Evolutionary conservation across 92 coral and sea anemone genomes (phyloP), one percentile per base, ranked within the genome.

Genomic region (Umimayanthus kanabou): DNA sequence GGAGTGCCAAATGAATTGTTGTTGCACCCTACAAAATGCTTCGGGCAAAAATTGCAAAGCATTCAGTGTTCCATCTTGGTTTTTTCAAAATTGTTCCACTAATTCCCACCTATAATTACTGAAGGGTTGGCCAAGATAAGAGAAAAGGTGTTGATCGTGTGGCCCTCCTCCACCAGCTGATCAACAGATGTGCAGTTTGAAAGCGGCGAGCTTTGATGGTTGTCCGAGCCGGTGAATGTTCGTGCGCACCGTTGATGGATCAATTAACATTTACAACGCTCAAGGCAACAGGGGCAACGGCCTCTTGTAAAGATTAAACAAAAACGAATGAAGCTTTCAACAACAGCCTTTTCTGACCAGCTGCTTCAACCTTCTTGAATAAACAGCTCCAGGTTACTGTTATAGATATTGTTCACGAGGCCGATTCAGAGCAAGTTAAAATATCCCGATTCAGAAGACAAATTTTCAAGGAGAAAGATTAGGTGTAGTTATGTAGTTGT

Each of bases 241-340:
- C 14, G 64, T n/a, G 18, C 33, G 64, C 30, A 43, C 64, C n/a
- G 82, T 45, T 78, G 82, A 78, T 53, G 67, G 66, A 78, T 78
- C 76, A 72, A 72, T 72, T 43, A 78, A n/a, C 82, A 78, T 45
- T 78, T 78, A 45, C 82, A 45, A 78, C 22, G 82, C 82, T 78
- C 42, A 78, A 25, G 82, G 82, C 82, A 45, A 78, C 55, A 39
- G 80, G 22, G n/a, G n/a, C 40, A 78, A 61, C 26, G 22, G 26
- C 69, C 69, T 53, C 57, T 78, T 14, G 20, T n/a, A 29, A 55
- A 47, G 64, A 28, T 16, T 43, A 45, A 78, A 49, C 57, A 78
- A 25, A 26, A 78, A 49, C 64, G 40, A 29, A 18, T 14, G 77
- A 73, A 73, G 77, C 64, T 49, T 78, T 78, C 64, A 78, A 47